phyloP scores from a whole-genome alignment of 92 coral and sea anemone species.

The Porites lobata region DNA sequence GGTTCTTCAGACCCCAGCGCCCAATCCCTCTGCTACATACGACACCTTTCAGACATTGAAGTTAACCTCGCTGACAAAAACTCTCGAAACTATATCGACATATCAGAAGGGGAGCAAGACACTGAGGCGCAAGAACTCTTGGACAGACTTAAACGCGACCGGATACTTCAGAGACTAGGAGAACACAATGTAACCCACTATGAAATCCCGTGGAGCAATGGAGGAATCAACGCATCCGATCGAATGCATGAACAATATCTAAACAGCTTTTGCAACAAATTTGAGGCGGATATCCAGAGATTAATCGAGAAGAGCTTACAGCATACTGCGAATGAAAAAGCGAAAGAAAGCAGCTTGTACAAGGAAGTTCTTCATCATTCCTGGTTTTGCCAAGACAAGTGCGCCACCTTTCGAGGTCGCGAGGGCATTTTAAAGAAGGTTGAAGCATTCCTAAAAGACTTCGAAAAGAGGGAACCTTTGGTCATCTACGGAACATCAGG shows the following conservation, averaged over 20 bases:
- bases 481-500: constrained; percentile 83
- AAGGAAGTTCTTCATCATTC: constrained; percentile 83
- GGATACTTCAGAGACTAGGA: constrained; percentile 75
- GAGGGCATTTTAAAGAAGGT: constrained; percentile 70
- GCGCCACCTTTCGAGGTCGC: constrained; percentile 81
- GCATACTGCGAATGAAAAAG: constrained; percentile 49
- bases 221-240: constrained; percentile 85
- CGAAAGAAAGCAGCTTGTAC: constrained; percentile 62
- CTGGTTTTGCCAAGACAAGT: constrained; percentile 90
- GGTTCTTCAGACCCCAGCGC: constrained; percentile 66
- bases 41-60: constrained; percentile 83
- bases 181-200: constrained; percentile 75
- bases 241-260: constrained; percentile 78
- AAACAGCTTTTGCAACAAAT: constrained; percentile 72
- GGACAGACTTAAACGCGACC: constrained; percentile 68
- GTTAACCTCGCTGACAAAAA: constrained; percentile 64
- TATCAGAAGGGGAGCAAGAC: constrained; percentile 71
- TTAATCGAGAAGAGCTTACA: constrained; percentile 78
- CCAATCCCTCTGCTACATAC: constrained; percentile 89
- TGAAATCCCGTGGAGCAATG: constrained; percentile 79
- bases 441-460: constrained; percentile 48
- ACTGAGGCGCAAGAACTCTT: constrained; percentile 79
- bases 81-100: constrained; percentile 75
- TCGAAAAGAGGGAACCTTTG: constrained; percentile 62
- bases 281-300: constrained; percentile 78